Base-by-base conservation (phyloP, 2,797 vertebrate species). In the Hemibagrus guttatus region DNA sequence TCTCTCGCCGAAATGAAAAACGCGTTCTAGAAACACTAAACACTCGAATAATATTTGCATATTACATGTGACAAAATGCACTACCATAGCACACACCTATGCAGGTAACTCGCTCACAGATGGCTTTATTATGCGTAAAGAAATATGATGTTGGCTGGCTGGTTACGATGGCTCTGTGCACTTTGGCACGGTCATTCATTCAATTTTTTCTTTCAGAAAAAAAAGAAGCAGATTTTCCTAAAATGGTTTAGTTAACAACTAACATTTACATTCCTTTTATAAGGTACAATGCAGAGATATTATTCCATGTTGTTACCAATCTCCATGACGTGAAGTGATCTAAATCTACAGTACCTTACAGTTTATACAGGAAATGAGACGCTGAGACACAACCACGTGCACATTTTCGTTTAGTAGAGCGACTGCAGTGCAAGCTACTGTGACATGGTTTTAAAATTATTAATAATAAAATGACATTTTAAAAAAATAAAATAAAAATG, bases 31-130 rank as follows among this genome's bases (percentile, higher is more conserved):
- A 85, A 75, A 84, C 64, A 87, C 85, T 56, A 81, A 78, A 83
- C 71, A 69, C 56, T n/a, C 68, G 72, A 80, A 87, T 89, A 89
- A 83, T 87, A 88, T 85, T 78, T 87, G 88, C 84, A 87, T 87
- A 71, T 85, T 52, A 88, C 84, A 59, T 19, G 7, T 78, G 64
- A 75, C 59, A 85, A 85, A 88, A 88, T 61, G 69, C 71, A 81
- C 84, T 81, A 83, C 61, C 16, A 35, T 28, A 81, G 61, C 72
- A 35, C 63, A 68, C 63, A 39, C 78, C 19, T 58, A 78, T 59
- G 39, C 68, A 82, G 39, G 54, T 23, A 28, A 78, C 49, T 56
- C 46, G 61, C 84, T 83, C 59, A 83, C 82, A 64, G 49, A 88
- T 84, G 85, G 75, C 84, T 87, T 86, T 72, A 79, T 78, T 84